A percentile compares a stretch with the other conserved stretches of the same genome.
phyloP scores from a whole-genome alignment of 2,888 invertebrate genomes.

The Drosophila anomelani region DNA sequence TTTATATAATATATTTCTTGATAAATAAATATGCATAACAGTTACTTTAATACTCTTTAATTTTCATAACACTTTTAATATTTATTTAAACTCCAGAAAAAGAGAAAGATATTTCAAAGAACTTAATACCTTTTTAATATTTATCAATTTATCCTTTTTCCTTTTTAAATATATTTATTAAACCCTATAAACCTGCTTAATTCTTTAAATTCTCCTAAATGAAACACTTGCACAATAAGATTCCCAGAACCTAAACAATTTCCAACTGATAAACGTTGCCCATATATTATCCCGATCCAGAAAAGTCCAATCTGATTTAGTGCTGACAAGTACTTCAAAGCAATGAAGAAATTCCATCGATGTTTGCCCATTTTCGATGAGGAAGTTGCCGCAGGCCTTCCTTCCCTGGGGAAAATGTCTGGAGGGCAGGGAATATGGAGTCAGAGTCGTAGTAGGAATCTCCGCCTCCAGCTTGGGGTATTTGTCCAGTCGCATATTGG shows the following conservation, averaged over 20 bases:
- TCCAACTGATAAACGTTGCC: slow-evolving; percentile 11
- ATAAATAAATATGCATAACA: too few species aligned
- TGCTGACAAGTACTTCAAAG: slow-evolving; percentile 46
- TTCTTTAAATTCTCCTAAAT: neutral
- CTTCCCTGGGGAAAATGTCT: slow-evolving; percentile 18
- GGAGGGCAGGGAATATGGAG: slow-evolving; percentile 8
- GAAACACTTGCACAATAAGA: neutral
- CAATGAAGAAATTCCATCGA: slow-evolving; percentile 25
- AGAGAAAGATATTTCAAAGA: too few species aligned
- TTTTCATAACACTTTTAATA: too few species aligned
- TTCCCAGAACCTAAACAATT: slow-evolving; percentile 1
- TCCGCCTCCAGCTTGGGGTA: slow-evolving; percentile 21
- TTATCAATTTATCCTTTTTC: too few species aligned
- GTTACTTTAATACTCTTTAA: neutral
- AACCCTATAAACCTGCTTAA: neutral
- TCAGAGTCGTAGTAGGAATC: neutral
- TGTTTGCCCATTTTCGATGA: slow-evolving; percentile 34
- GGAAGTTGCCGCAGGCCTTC: slow-evolving; percentile 13
- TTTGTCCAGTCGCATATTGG: slow-evolving; percentile 40
- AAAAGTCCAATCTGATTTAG: slow-evolving; percentile 39
- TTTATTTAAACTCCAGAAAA: neutral
- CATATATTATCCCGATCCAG: slow-evolving; percentile 39
- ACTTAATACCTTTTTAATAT: too few species aligned
- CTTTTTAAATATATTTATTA: too few species aligned
- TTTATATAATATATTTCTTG: too few species aligned